Evolutionary conservation across 2,797 vertebrate species (phyloP), one percentile per base, ranked within the genome.

Genomic region (Muscicapa striata): DNA sequence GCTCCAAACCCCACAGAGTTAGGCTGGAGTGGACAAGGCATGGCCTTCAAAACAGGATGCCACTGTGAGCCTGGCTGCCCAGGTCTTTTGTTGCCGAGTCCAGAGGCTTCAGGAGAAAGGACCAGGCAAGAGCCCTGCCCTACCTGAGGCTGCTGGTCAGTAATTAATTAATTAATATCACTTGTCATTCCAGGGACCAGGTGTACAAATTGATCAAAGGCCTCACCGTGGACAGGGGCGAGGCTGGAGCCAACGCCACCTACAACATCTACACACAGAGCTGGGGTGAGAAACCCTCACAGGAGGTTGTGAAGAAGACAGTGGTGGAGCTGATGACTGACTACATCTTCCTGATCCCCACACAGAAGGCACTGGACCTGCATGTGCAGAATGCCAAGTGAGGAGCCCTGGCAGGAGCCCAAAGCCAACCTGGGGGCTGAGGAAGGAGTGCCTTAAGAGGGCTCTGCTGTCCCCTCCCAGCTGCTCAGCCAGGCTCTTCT

Each of bases 341-440:
- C 93, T 97, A 97, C 93, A 98, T 98, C 79, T 99, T 99, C 97
- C 96, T 99, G 94, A 77, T 99, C 43, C 98, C 99, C 36, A 98
- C 98, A 0, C 97, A 99, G 97, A 73, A 76, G 12, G 34, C 98
- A 4, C 96, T 99, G 62, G 98, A 98, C 32, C 98, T 98, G 92
- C 99, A 99, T 72, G 80, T 90, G 51, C 36, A 97, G 76, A 96
- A 98, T 0, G 98, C 99, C 92, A 97, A 52, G 99, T 99, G 84
- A 98, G 98, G 13, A 12, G n/a, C 15, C 46, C 11, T 58, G 11
- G 27, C 51, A 52, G 51, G 51, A 29, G 51, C 51, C 51, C 51
- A 52, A 19, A 52, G 16, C 17, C 27, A 52, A 18, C 11, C 17
- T 51, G 16, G 51, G 27, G 29, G 51, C 51, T 52, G 51, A 34